These are phyloP conservation scores for Chymomyza amoena DNA, from an alignment of 2,888 invertebrate genomes.

Conservation along the genomic window DNA sequence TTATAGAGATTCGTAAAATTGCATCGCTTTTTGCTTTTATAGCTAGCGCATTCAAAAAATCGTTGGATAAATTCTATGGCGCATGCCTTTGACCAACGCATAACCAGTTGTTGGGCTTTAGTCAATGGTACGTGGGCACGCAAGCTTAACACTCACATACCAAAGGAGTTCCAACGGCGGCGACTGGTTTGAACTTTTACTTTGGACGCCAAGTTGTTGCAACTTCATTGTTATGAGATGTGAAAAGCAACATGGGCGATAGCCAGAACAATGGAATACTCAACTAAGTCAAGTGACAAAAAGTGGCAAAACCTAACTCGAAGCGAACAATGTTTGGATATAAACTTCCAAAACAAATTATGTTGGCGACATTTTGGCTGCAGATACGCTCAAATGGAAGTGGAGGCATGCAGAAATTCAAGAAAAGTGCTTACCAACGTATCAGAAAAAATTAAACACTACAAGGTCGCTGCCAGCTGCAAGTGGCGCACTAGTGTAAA, in stretches of 20 bases:
- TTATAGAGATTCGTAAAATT: not conserved
- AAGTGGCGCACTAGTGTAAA: slow-evolving; percentile 1
- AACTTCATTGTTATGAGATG: slow-evolving; percentile 61
- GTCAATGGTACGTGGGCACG: slow-evolving; percentile 60
- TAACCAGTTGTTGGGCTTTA: slow-evolving; percentile 60
- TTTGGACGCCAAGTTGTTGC: not conserved
- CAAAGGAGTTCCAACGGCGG: not conserved
- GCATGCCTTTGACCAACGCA: slow-evolving; percentile 66
- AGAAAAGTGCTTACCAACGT: no score
- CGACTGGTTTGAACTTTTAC: slow-evolving; percentile 49
- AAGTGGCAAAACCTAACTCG: not conserved
- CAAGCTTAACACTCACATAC: slow-evolving; percentile 4
- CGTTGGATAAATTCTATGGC: slow-evolving; percentile 68
- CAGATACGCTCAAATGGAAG: no score
- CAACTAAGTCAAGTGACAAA: slow-evolving; percentile 52
- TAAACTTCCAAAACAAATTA: not conserved
- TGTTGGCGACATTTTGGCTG: no score
- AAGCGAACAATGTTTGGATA: not conserved
- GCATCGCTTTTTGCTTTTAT: not conserved
- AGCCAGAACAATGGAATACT: slow-evolving; percentile 69
- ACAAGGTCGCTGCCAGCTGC: slow-evolving; percentile 43
- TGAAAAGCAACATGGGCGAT: slow-evolving; percentile 48
- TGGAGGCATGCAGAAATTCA: no score
- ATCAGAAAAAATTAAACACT: not conserved
- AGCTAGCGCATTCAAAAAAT: slow-evolving; percentile 58